These are phyloP conservation scores for Acanthoscelides obtectus DNA, from an alignment of 2,888 invertebrate genomes.

Conservation along the genomic window DNA sequence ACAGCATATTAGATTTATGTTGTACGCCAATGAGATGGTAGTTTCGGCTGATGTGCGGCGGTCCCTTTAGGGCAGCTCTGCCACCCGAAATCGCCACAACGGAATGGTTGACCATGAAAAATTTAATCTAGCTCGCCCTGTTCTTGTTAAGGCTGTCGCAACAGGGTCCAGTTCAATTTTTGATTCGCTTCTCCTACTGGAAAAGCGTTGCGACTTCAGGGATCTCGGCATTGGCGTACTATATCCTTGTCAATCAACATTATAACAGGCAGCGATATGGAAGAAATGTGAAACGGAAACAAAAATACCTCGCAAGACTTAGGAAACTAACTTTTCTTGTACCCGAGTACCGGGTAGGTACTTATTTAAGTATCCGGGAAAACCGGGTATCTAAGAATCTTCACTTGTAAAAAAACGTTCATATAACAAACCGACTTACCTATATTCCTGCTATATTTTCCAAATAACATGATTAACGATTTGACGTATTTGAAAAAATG, in stretches of 20 bases:
- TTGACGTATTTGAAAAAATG: too few relatives aligned
- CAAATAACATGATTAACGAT: too few relatives aligned
- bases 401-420: too few relatives aligned
- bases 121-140: conserved; percentile 40
- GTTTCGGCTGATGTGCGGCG: conserved; percentile 5
- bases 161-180: conserved; percentile 32
- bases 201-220: not conserved
- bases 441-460: too few relatives aligned
- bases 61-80: conserved; percentile 33
- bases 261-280: too few relatives aligned
- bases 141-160: conserved; percentile 37
- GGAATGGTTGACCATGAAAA: conserved; percentile 39
- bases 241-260: not conserved
- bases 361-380: too few relatives aligned
- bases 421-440: too few relatives aligned
- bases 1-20: not conserved
- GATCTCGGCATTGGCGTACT: not conserved
- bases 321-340: too few relatives aligned
- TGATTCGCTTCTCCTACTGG: conserved; percentile 6
- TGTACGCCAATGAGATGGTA: not conserved
- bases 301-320: too few relatives aligned
- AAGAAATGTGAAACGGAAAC: too few relatives aligned
- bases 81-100: conserved; percentile 24
- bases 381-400: too few relatives aligned
- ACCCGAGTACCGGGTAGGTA: too few relatives aligned